These are phyloP conservation scores for Metallyticus violacea DNA, from an alignment of 2,888 invertebrate genomes.

Conservation along the genomic window DNA sequence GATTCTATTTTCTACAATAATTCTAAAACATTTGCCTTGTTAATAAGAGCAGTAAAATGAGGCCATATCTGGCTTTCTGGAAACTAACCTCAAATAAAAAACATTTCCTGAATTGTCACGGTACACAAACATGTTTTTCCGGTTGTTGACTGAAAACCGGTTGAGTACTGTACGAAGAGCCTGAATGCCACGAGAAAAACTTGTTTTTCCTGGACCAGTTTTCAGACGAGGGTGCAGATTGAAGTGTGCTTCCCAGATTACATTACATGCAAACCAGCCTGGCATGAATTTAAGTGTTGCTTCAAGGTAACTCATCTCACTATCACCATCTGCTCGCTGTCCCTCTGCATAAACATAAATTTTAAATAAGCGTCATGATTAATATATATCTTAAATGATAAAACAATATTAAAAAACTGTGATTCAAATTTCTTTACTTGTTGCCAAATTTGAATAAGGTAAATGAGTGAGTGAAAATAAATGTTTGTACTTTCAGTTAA, in stretches of 20 bases:
- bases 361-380: not conserved
- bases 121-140: constrained; percentile 75
- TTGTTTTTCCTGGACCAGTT: constrained; percentile 58
- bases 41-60: not conserved
- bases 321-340: constrained; percentile 22
- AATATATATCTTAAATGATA: too few relatives aligned
- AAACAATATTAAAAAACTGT: too few relatives aligned
- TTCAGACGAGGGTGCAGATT: constrained; percentile 68
- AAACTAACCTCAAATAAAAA: constrained; percentile 55
- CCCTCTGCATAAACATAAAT: constrained; percentile 5
- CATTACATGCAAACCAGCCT: constrained; percentile 70
- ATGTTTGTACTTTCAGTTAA: not conserved
- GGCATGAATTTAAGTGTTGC: constrained; percentile 53
- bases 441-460: not conserved
- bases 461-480: not conserved
- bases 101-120: constrained; percentile 61
- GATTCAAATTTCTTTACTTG: too few relatives aligned
- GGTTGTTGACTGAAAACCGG: constrained; percentile 67
- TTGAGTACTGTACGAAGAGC: constrained; percentile 64
- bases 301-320: constrained; percentile 42
- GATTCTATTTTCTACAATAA: not conserved
- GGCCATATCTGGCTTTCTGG: not conserved
- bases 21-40: too few relatives aligned
- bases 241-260: constrained; percentile 70
- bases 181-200: constrained; percentile 60